Evolutionary conservation across 2,888 invertebrate species (phyloP), one percentile per base, ranked within the genome.

Genomic region (Drosophila acutilabella): DNA sequence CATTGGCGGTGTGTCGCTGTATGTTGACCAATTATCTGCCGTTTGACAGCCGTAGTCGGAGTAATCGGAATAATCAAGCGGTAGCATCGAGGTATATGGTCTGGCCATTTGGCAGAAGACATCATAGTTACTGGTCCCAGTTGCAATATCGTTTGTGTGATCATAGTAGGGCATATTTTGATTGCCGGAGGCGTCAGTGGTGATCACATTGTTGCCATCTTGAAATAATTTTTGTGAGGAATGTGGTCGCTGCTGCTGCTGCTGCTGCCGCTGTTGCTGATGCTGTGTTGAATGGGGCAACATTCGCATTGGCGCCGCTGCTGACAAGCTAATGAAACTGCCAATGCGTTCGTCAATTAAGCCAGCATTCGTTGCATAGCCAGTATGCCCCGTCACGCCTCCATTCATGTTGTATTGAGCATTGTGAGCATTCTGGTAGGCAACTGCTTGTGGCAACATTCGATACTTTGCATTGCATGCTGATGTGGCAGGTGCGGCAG

Each of bases 291-390:
- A 78, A 57, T 89, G 81, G 40, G 76, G 78, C 53, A 89, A 74
- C 60, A 79, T 64, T 53, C 89, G 90, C 66, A 80, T 70, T 74
- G 89, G 78, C 64, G 72, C 74, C 71, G 81, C 77, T 74, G 64
- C 13, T 50, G 88, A 78, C 79, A 79, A 80, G 78, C 81, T 84
- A 72, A 79, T 95, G 91, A 95, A 95, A 84, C 94, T 94, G 92
- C 95, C 95, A 87, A 94, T 94, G 93, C 95, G 95, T 84, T 94
- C 94, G 93, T 95, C 95, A 91, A 95, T 95, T 93, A 95, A 95
- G 92, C 95, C 95, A 58, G 45, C 62, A 65, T 57, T 57, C 45
- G 80, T 44, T 52, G 71, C 73, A 74, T 64, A 71, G 16, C 62
- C 74, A 71, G 61, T 36, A 72, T 78, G 78, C 66, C 69, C 76